Evolutionary conservation across 2,888 invertebrate genomes (phyloP).

Genomic region (Catotricha subobsoleta): DNA sequence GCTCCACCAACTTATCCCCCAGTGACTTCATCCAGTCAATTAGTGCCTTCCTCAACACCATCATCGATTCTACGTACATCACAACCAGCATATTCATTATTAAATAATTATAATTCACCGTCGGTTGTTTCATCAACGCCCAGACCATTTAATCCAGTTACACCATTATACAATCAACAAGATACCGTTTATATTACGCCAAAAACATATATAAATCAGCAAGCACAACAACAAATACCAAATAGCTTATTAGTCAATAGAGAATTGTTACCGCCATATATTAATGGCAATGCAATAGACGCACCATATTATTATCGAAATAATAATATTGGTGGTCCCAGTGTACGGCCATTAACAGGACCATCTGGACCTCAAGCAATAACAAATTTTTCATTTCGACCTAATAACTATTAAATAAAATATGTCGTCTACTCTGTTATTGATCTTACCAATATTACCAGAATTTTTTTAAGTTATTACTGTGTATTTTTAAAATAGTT

Average conservation of each 20-base stretch:
- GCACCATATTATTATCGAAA: too few species aligned
- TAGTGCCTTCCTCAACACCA: too few species aligned
- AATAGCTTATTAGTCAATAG: slow-evolving; percentile 1
- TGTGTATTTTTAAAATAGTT: too few species aligned
- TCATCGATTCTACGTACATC: neutral
- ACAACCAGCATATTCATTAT: neutral
- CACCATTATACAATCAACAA: neutral
- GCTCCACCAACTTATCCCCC: neutral
- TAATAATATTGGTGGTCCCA: slow-evolving; percentile 1
- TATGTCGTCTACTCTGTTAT: too few species aligned
- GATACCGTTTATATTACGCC: neutral
- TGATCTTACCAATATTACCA: too few species aligned
- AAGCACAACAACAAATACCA: neutral
- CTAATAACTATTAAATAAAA: too few species aligned
- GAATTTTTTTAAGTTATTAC: too few species aligned
- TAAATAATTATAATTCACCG: neutral
- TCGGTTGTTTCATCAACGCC: neutral
- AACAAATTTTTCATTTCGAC: too few species aligned
- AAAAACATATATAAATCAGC: neutral
- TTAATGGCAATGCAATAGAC: too few species aligned
- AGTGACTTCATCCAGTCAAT: too few species aligned
- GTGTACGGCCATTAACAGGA: too few species aligned
- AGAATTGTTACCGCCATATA: slow-evolving; percentile 3
- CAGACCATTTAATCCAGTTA: neutral
- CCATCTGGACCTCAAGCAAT: neutral